Conservation (phyloP, 1,140 invertebrate species). For the Drosophila parvula region DNA sequence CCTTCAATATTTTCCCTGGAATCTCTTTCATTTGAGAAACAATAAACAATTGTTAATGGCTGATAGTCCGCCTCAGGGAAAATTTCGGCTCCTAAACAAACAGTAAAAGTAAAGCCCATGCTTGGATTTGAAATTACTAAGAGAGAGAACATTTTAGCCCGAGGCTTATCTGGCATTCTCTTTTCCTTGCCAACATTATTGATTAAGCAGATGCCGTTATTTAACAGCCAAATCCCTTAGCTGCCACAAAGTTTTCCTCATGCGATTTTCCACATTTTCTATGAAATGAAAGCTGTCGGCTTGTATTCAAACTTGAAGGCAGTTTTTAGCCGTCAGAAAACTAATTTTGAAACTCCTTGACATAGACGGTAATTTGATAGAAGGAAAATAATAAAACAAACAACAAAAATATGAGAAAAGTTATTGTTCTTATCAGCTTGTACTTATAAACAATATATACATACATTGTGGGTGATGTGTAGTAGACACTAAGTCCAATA, state of each 20-base stretch:
- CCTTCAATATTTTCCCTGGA: neutral
- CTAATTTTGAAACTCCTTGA: conserved; percentile 18
- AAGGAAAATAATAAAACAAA: conserved; percentile 13
- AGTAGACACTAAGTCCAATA: no score
- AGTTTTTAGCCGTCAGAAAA: conserved; percentile 3
- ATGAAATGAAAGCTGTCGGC: conserved; percentile 38
- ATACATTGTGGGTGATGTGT: neutral
- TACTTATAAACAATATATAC: neutral
- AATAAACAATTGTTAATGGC: neutral
- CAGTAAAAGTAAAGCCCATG: neutral
- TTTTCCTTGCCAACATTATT: conserved; percentile 28
- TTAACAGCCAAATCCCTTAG: conserved; percentile 25
- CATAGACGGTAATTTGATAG: conserved; percentile 22
- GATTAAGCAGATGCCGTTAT: conserved; percentile 21
- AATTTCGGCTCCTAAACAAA: neutral
- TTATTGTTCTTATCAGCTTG: neutral
- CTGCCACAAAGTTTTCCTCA: conserved; percentile 10
- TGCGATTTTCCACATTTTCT: neutral
- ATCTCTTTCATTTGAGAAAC: neutral
- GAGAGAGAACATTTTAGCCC: conserved; percentile 4
- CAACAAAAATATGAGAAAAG: neutral
- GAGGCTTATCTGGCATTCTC: conserved; percentile 16
- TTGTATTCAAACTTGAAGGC: conserved; percentile 41
- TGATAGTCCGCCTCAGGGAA: neutral
- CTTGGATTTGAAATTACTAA: conserved; percentile 5